Evolutionary conservation across 1,140 invertebrate genomes (phyloP), one percentile per base, ranked within the genome.

Genomic region (Monomorium pharaonis): DNA sequence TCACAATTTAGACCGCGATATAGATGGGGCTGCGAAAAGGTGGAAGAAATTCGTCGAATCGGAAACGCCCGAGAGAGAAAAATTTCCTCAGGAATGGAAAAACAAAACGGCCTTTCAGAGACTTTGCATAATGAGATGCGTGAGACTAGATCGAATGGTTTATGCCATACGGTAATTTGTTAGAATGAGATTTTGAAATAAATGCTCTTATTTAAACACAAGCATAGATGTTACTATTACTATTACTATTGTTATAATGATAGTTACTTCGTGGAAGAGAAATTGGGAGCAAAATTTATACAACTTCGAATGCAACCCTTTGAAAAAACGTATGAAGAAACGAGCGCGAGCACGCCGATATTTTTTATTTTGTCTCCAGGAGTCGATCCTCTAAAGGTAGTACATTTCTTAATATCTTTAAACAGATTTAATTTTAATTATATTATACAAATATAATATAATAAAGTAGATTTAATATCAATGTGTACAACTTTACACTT

Each of bases 71-170:
- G 98, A 99, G 94, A 97, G 97, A 92, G 98, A 99, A 93, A 99
- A 98, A 94, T 97, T 99, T 87, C 99, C 98, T 0, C 98, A 98
- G 86, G 99, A 99, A 91, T 99, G 99, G 98, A 99, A 99, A 93
- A 98, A 98, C 92, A 99, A 99, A 94, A 96, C 97, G 0, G 96
- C 98, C 0, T 94, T 99, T 6, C 98, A 99, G 93, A 97, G 97
- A 92, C 95, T 99, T 0, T 99, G 98, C 93, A 99, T 99, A 92
- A 97, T 99, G 96, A 95, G 98, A 78, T 98, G 98, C 7, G 94
- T 99, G 30, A 95, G 99, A 86, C 97, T 98, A 0, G 99, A 99
- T 95, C 96, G 98, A 86, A 99, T 99, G 98, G 97, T 97, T 18
- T 97, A 97, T 88, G 97, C 97, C 10, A 92, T 96, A 7, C 91